Evolutionary conservation across 2,888 invertebrate genomes (phyloP), one percentile per base, ranked within the genome.

Genomic region (Scrobipalpa costella): DNA sequence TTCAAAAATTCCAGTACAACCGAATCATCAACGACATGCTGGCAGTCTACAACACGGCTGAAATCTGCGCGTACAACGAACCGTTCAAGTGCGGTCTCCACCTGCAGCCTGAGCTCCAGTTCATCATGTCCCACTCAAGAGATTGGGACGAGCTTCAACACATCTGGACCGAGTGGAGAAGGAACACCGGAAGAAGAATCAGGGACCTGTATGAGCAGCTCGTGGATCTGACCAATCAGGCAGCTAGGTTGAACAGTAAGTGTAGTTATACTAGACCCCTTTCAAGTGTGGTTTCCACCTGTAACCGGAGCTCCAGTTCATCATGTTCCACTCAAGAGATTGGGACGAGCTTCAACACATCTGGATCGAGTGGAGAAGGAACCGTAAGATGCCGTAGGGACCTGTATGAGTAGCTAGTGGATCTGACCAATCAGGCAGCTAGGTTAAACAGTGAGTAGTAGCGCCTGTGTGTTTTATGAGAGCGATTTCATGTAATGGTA

Each of bases 291-390:
- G n/a, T n/a, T n/a, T n/a, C n/a, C n/a, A n/a, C n/a, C n/a, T n/a
- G n/a, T n/a, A n/a, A n/a, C n/a, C n/a, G n/a, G n/a, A n/a, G 84
- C 85, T 95, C 2, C 93, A 93, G 75, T 90, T 91, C 74, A 94
- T 97, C 66, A 96, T 98, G 96, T 95, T 96, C 0, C 88, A 89
- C 73, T 91, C 90, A 1, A 63, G 96, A 59, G 96, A 98, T 77
- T 98, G 98, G 95, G 96, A 98, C 67, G 97, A 98, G 80, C 86
- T 98, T 64, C 94, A 95, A 73, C 95, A 96, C 76, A 94, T 95
- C 0, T 98, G 98, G 98, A 94, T 95, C 0, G 97, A 97, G 79
- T 98, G 98, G 96, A 93, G 98, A 72, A 92, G 98, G 70, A 95
- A 96, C 97, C 0, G 97, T 96, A 0, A 93, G 95, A 63, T 93